Conservation (phyloP, 2,113 vertebrate genomes). For the Elgaria multicarinata region DNA sequence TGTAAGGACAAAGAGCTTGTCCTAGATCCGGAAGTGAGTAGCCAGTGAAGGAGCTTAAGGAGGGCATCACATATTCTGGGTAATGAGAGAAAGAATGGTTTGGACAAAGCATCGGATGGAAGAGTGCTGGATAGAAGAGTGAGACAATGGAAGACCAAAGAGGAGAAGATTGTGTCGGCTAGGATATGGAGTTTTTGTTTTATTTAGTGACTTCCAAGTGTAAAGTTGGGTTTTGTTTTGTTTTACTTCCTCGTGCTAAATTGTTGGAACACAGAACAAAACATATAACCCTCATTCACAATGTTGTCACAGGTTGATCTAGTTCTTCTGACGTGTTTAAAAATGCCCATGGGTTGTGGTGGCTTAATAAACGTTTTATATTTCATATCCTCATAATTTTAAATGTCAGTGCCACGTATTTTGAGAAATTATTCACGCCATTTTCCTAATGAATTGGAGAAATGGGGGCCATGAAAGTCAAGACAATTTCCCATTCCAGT, state of each 20-base stretch:
- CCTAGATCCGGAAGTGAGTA: background rate
- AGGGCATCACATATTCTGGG: too few species aligned
- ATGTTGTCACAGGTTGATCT: background rate
- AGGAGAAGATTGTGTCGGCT: too few species aligned
- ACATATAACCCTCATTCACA: background rate
- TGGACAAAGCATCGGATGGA: background rate
- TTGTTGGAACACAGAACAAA: background rate
- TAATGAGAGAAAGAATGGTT: background rate
- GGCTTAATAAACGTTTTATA: background rate
- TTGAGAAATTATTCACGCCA: conserved; percentile 3
- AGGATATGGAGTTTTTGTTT: too few species aligned
- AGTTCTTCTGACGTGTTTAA: background rate
- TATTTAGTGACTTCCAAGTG: background rate
- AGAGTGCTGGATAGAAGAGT: too few species aligned
- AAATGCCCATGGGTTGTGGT: background rate
- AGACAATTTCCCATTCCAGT: conserved; percentile 9
- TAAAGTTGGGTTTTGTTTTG: background rate
- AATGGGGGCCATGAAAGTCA: background rate
- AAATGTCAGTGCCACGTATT: rapidly evolving
- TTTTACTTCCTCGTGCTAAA: background rate
- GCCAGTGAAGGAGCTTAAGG: background rate
- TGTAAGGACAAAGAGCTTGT: background rate
- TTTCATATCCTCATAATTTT: conserved; percentile 1
- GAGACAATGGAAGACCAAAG: too few species aligned
- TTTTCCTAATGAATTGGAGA: background rate